Base-by-base conservation (phyloP, 1,140 invertebrate species). In the Chironomus striatipennis region DNA sequence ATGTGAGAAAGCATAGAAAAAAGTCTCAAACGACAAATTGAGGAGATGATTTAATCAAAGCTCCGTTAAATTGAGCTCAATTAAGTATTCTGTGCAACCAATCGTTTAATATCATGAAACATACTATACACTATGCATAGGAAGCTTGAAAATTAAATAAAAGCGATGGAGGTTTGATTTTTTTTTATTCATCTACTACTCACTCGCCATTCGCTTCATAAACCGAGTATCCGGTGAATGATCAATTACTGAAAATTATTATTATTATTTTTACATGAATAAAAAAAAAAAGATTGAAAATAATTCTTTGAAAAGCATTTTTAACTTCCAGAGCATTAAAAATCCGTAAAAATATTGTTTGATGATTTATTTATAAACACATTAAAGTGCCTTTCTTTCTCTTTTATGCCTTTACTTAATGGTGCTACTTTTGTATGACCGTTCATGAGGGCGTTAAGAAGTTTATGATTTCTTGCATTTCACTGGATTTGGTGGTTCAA, bases 221-320 rank as follows among this genome's bases (percentile, higher is more conserved):
- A 57, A 57, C 47, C 47, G 47, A 57, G 47, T 57, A 57, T 57
- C 47, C 47, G 47, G 47, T 57, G 47, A 57, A 57, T 57, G 47
- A 57, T 57, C 47, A 57, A 57, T 57, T 57, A 57, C 47, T 57
- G n/a, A n/a, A 57, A 57, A 57, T n/a, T n/a, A 57, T 57, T 57
- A 57, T 57, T 57, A 57, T 57, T 57, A n/a, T 57, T 57, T 15
- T 34, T 34, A 34, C 24, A 34, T 34, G 24, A 34, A 34, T n/a
- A 34, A 34, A 34, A 34, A 34, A 2, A 15, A 57, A 57, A 57
- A 57, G 47, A 57, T 12, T 12, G 12, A 57, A 34, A 34, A 5
- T 34, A 57, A 57, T 57, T 57, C 47, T 57, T n/a, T 57, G 47
- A 57, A 57, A 57, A 57, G 5, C 15, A 12, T 15, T 57, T 57